Base-by-base conservation (phyloP, 1,140 invertebrate species). In the Vollenhovia emeryi region DNA sequence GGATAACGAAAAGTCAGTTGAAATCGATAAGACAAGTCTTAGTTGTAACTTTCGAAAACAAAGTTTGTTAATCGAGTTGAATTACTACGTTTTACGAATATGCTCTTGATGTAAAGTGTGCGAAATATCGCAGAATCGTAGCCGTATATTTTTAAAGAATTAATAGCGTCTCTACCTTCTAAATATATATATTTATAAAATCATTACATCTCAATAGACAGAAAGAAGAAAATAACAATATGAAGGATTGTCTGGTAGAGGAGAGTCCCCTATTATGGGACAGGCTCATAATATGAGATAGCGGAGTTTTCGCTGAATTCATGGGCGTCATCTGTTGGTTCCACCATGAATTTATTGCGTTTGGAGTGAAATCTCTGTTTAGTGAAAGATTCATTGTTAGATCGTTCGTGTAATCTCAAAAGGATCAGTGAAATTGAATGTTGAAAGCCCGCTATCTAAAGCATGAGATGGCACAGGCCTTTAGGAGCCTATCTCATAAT, bases 11-110 rank as follows among this genome's bases (percentile, higher is more conserved):
- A 66, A 40, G 33, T 64, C 40, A 64, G 18, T 30, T 21, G 62
- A 66, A 66, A 5, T 40, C n/a, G 60, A 64, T 57, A 59, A 59
- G 57, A 59, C 30, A 59, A 59, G 13, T 59, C 57, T 2, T 59
- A 30, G 55, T 18, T 15, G 13, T 59, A 59, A 27, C 24, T 59
- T 62, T 64, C n/a, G 60, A 0, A 21, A 21, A 8, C 8, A 21
- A 64, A n/a, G 8, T 33, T 36, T 36, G 15, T 5, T 24, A 43
- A 66, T 40, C n/a, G 7, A 40, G 13, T 64, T 13, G 0, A 24
- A 8, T 60, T n/a, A n/a, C n/a, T 62, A n/a, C n/a, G 8, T 36
- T 13, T 40, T 21, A 36, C 2, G n/a, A 21, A 64, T 21, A 21
- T 13, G 3, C 13, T 40, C 18, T 62, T n/a, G 9, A 11, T 62